Conservation (phyloP, 2,888 invertebrate species). For the Microplitis manilae region DNA sequence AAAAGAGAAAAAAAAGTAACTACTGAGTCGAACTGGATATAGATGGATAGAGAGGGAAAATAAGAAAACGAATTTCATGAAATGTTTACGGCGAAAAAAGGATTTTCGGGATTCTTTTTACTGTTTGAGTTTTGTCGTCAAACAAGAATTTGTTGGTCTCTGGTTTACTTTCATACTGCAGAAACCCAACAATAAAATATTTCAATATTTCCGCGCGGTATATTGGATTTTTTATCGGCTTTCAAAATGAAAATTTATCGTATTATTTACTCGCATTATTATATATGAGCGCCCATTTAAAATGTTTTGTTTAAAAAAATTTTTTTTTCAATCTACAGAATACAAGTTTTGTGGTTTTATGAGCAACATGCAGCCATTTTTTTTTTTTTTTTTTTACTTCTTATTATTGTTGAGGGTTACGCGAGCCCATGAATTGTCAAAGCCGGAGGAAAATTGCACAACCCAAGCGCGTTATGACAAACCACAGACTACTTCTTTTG, state of each 20-base stretch:
- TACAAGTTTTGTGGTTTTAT: slow-evolving; percentile 19
- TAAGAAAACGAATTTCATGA: not conserved
- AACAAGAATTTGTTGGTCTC: slow-evolving; percentile 29
- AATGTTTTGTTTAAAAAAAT: not conserved
- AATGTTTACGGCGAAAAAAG: slow-evolving; percentile 19
- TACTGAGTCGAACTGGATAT: slow-evolving; percentile 22
- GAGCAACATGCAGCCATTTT: slow-evolving; percentile 9
- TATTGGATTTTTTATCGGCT: slow-evolving; percentile 10
- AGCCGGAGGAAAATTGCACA: slow-evolving; percentile 29
- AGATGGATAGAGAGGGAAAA: not conserved
- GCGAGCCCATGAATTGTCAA: slow-evolving; percentile 36
- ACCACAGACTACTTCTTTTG: not conserved
- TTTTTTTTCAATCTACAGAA: no score
- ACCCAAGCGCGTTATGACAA: slow-evolving; percentile 14
- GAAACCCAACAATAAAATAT: slow-evolving; percentile 23
- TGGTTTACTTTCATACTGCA: not conserved
- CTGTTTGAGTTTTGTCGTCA: slow-evolving; percentile 26
- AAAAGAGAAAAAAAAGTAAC: slow-evolving; percentile 22
- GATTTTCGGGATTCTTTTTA: slow-evolving; percentile 27
- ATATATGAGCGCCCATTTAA: not conserved
- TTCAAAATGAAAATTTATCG: slow-evolving; percentile 6
- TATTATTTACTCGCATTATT: not conserved
- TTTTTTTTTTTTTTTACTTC: not conserved
- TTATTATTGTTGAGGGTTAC: not conserved
- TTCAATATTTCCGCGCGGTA: slow-evolving; percentile 17